Base-by-base conservation (phyloP, 2,797 vertebrate species). In the Amblyopsis hoosieri region DNA sequence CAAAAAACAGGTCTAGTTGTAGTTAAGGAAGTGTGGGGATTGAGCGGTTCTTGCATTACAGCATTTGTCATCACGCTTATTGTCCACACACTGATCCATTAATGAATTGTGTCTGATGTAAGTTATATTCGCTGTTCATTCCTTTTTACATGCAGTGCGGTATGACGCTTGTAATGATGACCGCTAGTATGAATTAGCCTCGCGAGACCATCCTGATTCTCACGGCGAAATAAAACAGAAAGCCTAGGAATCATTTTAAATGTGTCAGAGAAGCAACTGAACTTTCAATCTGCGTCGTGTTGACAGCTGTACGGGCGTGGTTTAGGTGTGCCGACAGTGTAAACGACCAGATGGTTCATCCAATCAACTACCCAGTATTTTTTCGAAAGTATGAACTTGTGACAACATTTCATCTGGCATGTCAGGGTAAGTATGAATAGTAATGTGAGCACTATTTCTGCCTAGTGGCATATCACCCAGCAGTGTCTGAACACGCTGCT, bases 1-100 rank as follows among this genome's bases (percentile, higher is more conserved):
- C 75, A 66, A 60, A 45, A 63, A 82, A 74, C 72, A 56, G 50
- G 62, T 86, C 83, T 81, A 82, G 72, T 69, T 87, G 76, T 84
- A 82, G 84, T 76, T 60, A 78, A 48, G 72, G 74, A 83, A 45
- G 70, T 80, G 79, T 62, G 76, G 77, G 81, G 75, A 78, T 57
- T 69, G 72, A 53, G 72, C 60, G 58, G 46, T 73, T 78, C 76
- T 77, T 67, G 37, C 55, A 66, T 66, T 52, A 42, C 58, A 63
- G 57, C 69, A 42, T 37, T 71, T 64, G 74, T 56, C 72, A 56
- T 57, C 55, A 17, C 47, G 71, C 62, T 10, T 46, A 61, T 51
- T 65, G 29, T 45, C 72, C 63, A 12, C 1, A 14, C 1, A 14
- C 58, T 42, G 8, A 19, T 68, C 62, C 15, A 3, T 29, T 48